Conservation (phyloP, 1,140 invertebrate species). For the Pseudomyrmex pallidus region DNA sequence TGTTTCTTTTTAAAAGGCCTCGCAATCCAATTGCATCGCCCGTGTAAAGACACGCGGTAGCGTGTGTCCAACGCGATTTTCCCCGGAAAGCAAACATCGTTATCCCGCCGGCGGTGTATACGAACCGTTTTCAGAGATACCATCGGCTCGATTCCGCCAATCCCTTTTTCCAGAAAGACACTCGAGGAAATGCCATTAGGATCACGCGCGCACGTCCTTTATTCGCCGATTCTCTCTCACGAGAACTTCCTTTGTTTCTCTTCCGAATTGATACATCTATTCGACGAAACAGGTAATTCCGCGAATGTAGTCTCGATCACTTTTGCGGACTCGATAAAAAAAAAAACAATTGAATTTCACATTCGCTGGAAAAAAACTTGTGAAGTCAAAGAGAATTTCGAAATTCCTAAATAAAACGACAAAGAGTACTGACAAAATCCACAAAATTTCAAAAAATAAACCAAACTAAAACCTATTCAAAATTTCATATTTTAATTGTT, state of each 20-base stretch:
- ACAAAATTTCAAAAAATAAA: too few relatives aligned
- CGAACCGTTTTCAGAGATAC: conserved; percentile 35
- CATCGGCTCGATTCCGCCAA: conserved; percentile 34
- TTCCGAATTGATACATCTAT: background rate
- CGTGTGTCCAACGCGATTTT: conserved; percentile 45
- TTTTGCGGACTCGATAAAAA: background rate
- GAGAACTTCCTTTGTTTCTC: background rate
- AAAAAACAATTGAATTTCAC: too few relatives aligned
- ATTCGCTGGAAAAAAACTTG: too few relatives aligned
- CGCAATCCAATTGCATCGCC: conserved; percentile 36
- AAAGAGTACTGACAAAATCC: background rate
- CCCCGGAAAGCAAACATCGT: conserved; percentile 40
- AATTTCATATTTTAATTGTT: too few relatives aligned
- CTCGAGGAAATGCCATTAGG: conserved; percentile 52
- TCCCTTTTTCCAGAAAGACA: conserved; percentile 39
- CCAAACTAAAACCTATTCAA: too few relatives aligned
- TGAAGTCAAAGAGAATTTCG: too few relatives aligned
- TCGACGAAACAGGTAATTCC: background rate
- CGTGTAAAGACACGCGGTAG: conserved; percentile 45
- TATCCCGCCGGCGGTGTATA: conserved; percentile 17
- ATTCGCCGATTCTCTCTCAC: conserved; percentile 2
- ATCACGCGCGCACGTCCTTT: conserved; percentile 33
- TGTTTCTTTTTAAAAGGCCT: background rate
- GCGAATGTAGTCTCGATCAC: background rate
- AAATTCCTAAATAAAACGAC: background rate